Evolutionary conservation across 2,113 vertebrate genomes (phyloP).

Genomic region (Mus musculus): DNA sequence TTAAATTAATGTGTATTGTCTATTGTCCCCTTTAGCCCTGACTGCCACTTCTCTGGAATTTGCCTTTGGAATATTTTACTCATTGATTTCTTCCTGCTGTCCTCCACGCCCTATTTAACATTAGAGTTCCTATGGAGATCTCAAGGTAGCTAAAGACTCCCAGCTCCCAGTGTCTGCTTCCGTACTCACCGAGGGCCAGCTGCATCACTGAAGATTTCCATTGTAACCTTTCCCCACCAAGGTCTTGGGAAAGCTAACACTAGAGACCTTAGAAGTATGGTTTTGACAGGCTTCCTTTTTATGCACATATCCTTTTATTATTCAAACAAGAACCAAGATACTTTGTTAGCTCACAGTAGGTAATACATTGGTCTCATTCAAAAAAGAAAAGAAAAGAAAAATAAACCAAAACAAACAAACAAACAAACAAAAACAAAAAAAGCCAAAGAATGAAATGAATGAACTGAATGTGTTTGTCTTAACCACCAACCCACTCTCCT

Average conservation of each 20-base stretch:
- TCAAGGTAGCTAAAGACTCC: conserved; percentile 39
- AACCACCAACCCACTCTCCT: background rate
- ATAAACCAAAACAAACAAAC: background rate
- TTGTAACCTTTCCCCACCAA: conserved; percentile 18
- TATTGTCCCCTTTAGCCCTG: conserved; percentile 64
- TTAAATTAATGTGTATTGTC: conserved; percentile 78
- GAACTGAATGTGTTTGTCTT: background rate
- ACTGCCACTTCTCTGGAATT: conserved; percentile 72
- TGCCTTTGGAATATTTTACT: conserved; percentile 68
- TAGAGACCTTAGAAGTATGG: background rate
- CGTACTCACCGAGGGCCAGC: conserved; percentile 29
- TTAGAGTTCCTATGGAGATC: conserved; percentile 53
- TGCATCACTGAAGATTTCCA: conserved; percentile 63
- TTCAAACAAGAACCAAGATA: conserved; percentile 36
- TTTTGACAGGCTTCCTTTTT: conserved; percentile 40
- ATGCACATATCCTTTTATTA: conserved; percentile 32
- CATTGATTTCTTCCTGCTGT: conserved; percentile 69
- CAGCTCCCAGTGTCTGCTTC: background rate
- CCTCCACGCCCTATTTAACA: conserved; percentile 56
- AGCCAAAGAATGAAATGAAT: background rate
- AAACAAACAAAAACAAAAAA: no score
- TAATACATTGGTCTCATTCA: background rate
- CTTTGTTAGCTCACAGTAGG: background rate
- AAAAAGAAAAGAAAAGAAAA: background rate
- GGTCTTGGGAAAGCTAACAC: conserved; percentile 67